Percentiles rank a stretch among this genome's conserved stretches.
These are phyloP conservation scores for Drosophila borborema DNA, from an alignment of 2,888 invertebrate species.

Conservation along the genomic window DNA sequence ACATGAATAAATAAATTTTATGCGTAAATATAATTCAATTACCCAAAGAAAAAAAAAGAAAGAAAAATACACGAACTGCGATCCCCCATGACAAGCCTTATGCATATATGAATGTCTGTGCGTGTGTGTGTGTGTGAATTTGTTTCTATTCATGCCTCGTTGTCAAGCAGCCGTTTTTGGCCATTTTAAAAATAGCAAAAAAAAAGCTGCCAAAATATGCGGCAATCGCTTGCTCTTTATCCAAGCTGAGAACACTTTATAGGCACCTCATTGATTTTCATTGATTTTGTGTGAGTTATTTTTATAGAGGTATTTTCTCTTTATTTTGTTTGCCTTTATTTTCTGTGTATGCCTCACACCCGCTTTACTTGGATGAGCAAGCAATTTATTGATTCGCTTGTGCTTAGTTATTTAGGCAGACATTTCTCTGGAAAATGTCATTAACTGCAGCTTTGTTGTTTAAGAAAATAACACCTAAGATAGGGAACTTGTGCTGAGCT, in stretches of 20 bases:
- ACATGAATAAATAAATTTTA: conserved; percentile 75
- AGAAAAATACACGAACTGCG: conserved; percentile 19
- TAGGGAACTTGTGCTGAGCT: background rate
- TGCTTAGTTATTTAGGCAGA: conserved; percentile 34
- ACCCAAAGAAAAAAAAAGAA: conserved; percentile 18
- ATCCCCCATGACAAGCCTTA: background rate
- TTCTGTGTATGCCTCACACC: conserved; percentile 7
- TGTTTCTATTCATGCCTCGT: conserved; percentile 7
- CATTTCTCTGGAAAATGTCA: conserved; percentile 3
- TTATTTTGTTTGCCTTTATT: background rate
- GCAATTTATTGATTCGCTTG: conserved; percentile 55
- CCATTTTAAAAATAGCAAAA: conserved; percentile 36
- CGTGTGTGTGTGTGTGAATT: background rate
- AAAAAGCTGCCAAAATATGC: conserved; percentile 34
- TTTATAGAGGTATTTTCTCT: conserved; percentile 44
- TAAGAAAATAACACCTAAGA: background rate
- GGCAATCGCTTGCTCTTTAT: conserved; percentile 4
- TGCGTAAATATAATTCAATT: conserved; percentile 73
- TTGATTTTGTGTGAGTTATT: conserved; percentile 74
- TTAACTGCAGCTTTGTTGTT: background rate
- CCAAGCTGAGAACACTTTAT: conserved; percentile 36
- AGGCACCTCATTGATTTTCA: conserved; percentile 71
- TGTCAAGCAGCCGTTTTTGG: conserved; percentile 35
- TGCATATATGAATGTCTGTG: background rate
- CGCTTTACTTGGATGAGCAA: conserved; percentile 17